Conservation (phyloP, 2,888 invertebrate species). For the Blastobasis lacticolella region DNA sequence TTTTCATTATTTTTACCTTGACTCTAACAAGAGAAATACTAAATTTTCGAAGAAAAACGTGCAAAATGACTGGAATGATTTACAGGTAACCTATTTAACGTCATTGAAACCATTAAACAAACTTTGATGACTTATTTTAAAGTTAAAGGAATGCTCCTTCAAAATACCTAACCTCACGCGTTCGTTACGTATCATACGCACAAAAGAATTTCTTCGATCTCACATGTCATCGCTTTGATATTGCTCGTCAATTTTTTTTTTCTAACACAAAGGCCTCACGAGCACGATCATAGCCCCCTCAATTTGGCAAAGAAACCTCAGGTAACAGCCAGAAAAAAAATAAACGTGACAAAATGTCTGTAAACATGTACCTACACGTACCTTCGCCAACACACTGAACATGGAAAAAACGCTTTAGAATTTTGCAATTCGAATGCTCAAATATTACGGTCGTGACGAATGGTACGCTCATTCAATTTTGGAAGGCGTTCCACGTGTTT, state of each 20-base stretch:
- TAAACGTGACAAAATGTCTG: constrained; percentile 72
- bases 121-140: no score
- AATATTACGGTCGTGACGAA: constrained; percentile 48
- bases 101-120: no score
- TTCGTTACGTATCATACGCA: constrained; percentile 26
- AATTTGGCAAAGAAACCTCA: constrained; percentile 55
- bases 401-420: constrained; percentile 40
- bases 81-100: no score
- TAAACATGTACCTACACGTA: constrained; percentile 67
- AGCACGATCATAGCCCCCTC: constrained; percentile 50
- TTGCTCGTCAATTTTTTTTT: constrained; percentile 44
- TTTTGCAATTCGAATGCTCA: constrained; percentile 43
- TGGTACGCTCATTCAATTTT: constrained; percentile 43
- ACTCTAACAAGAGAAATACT: no score
- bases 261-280: constrained; percentile 28
- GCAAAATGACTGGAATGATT: no score
- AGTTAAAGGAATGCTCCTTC: no score
- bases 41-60: no score
- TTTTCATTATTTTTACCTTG: no score
- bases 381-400: constrained; percentile 34
- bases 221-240: constrained; percentile 59
- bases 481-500: constrained; percentile 60
- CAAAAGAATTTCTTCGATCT: constrained; percentile 28
- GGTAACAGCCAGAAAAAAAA: constrained; percentile 53
- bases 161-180: background rate